These are phyloP conservation scores for Tragelaphus imberbis DNA, from an alignment of 2,113 vertebrate genomes.

Conservation along the genomic window DNA sequence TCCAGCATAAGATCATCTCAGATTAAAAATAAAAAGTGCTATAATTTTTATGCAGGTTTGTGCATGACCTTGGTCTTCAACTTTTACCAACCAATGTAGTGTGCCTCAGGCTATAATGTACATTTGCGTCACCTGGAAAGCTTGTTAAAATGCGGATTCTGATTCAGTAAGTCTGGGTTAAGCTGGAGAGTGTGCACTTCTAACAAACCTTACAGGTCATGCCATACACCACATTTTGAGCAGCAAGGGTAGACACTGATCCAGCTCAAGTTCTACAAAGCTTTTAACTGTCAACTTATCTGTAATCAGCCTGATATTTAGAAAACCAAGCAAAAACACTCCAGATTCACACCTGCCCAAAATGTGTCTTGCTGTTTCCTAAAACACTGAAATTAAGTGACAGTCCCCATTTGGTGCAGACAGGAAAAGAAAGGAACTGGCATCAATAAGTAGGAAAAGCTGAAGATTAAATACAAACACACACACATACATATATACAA, in stretches of 20 bases:
- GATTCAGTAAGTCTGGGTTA: background rate
- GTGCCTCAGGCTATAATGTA: background rate
- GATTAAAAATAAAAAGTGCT: constrained; percentile 9
- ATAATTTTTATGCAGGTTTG: background rate
- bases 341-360: background rate
- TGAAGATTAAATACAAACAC: background rate
- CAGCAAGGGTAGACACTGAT: background rate
- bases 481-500: background rate
- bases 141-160: constrained; percentile 13
- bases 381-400: background rate
- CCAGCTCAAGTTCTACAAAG: background rate
- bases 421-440: background rate
- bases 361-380: background rate
- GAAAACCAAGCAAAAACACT: constrained; percentile 21
- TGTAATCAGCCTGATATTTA: background rate
- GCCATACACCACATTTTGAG: background rate
- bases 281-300: background rate
- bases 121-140: background rate
- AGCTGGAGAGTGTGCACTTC: background rate
- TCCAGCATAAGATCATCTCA: background rate
- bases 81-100: background rate
- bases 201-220: background rate
- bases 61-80: background rate
- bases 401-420: background rate
- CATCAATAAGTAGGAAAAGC: background rate